phyloP scores from a whole-genome alignment of 1,140 invertebrate species.

The Drosophila melanogaster region DNA sequence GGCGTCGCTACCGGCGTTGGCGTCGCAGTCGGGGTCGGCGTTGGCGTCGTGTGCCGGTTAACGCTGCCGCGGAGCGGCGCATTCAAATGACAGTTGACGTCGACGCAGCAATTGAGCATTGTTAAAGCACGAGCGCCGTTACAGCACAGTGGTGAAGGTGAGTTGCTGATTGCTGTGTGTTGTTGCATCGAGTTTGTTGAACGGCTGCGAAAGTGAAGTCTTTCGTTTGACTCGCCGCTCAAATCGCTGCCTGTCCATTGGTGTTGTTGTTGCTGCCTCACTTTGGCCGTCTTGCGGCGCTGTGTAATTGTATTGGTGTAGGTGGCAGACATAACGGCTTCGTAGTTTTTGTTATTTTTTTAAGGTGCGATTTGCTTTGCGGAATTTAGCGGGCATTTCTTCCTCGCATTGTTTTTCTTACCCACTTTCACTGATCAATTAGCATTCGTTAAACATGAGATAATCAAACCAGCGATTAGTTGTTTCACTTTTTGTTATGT shows the following conservation, averaged over 20 bases:
- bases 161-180: constrained; percentile 32
- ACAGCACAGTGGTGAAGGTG: constrained; percentile 75
- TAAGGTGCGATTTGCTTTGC: constrained; percentile 11
- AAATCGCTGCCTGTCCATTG: constrained; percentile 49
- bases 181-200: constrained; percentile 57
- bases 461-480: constrained; percentile 16
- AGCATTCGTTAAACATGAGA: constrained; percentile 15
- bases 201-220: constrained; percentile 81
- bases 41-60: constrained; percentile 61
- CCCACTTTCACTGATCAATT: constrained; percentile 61
- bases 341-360: constrained; percentile 27
- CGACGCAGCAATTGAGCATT: constrained; percentile 75
- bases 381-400: constrained; percentile 30
- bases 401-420: constrained; percentile 21
- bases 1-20: constrained; percentile 36
- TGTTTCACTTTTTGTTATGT: constrained; percentile 19
- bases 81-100: constrained; percentile 78
- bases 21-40: constrained; percentile 25
- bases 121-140: constrained; percentile 68
- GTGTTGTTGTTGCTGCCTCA: constrained; percentile 46
- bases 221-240: constrained; percentile 73
- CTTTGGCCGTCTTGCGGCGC: constrained; percentile 71
- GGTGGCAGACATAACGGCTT: constrained; percentile 60
- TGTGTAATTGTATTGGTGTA: constrained; percentile 64
- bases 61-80: constrained; percentile 60